Percentiles rank a stretch among this genome's conserved stretches.
Evolutionary conservation across 1,140 invertebrate genomes (phyloP).

Genomic region (Aphaenogaster ashmeadi): DNA sequence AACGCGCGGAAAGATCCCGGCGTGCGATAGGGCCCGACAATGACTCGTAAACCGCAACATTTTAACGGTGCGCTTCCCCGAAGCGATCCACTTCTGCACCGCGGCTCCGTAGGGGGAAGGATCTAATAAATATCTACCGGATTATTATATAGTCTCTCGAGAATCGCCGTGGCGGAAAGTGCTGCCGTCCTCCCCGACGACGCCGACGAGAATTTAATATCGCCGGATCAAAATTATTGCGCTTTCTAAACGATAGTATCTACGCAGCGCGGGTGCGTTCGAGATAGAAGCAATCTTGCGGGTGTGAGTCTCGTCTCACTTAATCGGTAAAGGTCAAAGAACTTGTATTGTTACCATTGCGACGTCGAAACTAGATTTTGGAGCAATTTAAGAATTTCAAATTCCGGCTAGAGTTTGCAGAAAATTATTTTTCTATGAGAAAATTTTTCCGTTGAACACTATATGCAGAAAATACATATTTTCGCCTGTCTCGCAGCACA

Average conservation of each 20-base stretch:
- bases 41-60: slow-evolving; percentile 65
- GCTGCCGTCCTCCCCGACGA: slow-evolving; percentile 12
- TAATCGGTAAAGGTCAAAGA: neutral
- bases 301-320: too few species aligned
- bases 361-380: neutral
- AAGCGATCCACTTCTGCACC: slow-evolving; percentile 31
- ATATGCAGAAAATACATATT: neutral
- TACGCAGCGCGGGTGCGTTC: slow-evolving; percentile 20
- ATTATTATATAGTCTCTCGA: slow-evolving; percentile 15
- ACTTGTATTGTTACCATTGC: neutral
- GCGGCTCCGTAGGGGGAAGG: neutral
- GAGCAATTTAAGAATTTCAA: neutral
- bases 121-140: slow-evolving; percentile 49
- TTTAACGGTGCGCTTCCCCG: slow-evolving; percentile 42
- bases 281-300: slow-evolving; percentile 8
- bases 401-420: neutral
- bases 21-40: slow-evolving; percentile 50
- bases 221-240: slow-evolving; percentile 47
- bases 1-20: slow-evolving; percentile 35
- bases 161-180: slow-evolving; percentile 35
- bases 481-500: neutral
- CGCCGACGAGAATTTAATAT: slow-evolving; percentile 38
- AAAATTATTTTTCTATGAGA: neutral
- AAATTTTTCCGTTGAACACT: neutral
- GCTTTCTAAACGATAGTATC: slow-evolving; percentile 46